Percentiles rank a stretch among this genome's conserved stretches.
These are phyloP conservation scores for Cygnus atratus DNA, from an alignment of 2,113 vertebrate species.

Conservation along the genomic window DNA sequence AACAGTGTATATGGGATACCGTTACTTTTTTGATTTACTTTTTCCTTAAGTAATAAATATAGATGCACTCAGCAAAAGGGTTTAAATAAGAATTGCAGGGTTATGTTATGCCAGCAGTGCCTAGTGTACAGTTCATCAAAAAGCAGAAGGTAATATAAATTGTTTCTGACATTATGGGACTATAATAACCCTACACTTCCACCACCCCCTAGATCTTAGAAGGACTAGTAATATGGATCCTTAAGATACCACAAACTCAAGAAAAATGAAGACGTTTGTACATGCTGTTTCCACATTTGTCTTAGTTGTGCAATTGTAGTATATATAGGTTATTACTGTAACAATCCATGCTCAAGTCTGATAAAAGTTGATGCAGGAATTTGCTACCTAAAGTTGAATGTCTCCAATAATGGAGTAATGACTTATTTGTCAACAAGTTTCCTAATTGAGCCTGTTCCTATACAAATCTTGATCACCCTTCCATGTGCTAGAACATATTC, in stretches of 20 bases:
- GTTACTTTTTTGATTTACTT: constrained; percentile 28
- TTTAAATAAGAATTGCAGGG: constrained; percentile 54
- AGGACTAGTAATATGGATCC: background rate
- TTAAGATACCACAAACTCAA: constrained; percentile 9
- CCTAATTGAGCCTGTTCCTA: background rate
- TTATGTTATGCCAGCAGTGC: constrained; percentile 18
- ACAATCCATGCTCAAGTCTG: background rate
- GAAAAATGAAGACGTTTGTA: constrained; percentile 23
- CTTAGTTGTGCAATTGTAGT: background rate
- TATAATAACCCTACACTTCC: constrained; percentile 28
- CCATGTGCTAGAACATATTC: background rate
- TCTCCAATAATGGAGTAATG: background rate
- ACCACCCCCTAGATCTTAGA: background rate
- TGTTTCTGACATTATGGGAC: constrained; percentile 43
- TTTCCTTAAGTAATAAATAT: constrained; percentile 55
- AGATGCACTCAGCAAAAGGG: constrained; percentile 5
- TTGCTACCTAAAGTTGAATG: background rate
- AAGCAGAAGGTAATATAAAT: constrained; percentile 51
- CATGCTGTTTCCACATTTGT: background rate
- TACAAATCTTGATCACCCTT: background rate
- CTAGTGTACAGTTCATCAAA: constrained; percentile 47
- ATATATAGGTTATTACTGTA: background rate
- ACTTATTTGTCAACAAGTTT: constrained; percentile 8
- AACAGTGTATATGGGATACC: background rate
- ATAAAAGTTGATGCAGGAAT: constrained; percentile 4